Evolutionary conservation across 2,113 vertebrate species (phyloP).

Genomic region (Baryphthengus martii): DNA sequence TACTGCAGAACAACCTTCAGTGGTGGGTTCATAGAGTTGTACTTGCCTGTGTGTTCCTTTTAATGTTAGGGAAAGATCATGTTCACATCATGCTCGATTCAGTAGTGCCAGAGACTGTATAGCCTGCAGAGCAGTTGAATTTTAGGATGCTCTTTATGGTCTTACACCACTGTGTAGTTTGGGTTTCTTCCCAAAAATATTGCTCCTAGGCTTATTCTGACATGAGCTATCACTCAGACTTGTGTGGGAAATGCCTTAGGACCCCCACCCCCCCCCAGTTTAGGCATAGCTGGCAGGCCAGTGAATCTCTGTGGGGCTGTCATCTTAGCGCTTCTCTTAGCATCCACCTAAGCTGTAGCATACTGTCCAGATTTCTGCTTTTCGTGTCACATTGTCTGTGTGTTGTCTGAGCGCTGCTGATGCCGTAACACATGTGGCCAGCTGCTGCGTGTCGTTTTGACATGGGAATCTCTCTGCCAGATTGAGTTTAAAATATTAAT

Average conservation of each 20-base stretch:
- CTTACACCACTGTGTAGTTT: not conserved
- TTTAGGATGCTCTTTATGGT: not conserved
- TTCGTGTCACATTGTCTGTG: not conserved
- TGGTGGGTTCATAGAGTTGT: not conserved
- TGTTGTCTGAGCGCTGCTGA: not conserved
- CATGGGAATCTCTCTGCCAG: not conserved
- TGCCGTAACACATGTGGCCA: not conserved
- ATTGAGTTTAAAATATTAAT: not conserved
- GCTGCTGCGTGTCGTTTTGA: not conserved
- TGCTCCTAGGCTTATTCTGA: not conserved
- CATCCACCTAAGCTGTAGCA: not conserved
- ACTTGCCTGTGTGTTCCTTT: not conserved
- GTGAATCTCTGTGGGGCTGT: not conserved
- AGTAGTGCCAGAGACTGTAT: not conserved
- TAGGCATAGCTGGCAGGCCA: not conserved
- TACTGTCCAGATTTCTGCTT: not conserved
- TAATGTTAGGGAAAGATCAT: accelerated
- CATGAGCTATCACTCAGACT: not conserved
- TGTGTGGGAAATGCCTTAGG: not conserved
- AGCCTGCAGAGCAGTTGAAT: not conserved
- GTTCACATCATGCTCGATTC: not conserved
- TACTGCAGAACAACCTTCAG: not conserved
- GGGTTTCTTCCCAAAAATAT: not conserved
- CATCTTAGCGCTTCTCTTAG: not conserved
- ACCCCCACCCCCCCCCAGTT: not conserved